Conservation (phyloP, 2,888 invertebrate species). For the Tipula vernalis region DNA sequence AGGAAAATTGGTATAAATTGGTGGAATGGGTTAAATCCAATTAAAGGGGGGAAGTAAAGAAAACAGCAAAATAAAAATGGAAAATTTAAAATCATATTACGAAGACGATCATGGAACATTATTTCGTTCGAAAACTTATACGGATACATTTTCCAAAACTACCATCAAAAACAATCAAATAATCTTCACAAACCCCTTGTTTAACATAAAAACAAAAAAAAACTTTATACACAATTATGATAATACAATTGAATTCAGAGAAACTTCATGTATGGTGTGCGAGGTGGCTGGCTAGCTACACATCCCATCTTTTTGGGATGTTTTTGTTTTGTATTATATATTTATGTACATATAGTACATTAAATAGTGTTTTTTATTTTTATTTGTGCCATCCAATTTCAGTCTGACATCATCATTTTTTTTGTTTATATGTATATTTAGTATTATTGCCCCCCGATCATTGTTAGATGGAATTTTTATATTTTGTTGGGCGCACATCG, state of each 20-base stretch:
- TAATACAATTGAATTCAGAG: background rate
- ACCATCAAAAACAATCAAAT: background rate
- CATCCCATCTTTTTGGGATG: background rate
- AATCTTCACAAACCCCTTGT: background rate
- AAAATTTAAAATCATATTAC: background rate
- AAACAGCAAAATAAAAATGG: background rate
- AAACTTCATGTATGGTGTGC: too few relatives aligned
- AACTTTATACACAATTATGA: background rate
- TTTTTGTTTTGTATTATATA: background rate
- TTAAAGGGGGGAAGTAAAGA: background rate
- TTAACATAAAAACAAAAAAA: background rate
- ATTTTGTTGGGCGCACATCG: background rate
- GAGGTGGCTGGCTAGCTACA: background rate
- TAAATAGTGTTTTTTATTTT: background rate
- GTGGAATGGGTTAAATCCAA: background rate
- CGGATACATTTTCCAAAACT: background rate
- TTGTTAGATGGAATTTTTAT: background rate
- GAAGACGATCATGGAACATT: background rate
- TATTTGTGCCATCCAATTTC: background rate
- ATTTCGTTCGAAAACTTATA: background rate
- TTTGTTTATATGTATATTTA: background rate
- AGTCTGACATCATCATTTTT: background rate
- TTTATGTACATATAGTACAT: background rate
- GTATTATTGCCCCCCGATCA: background rate
- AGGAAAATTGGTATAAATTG: background rate